Percentiles rank a stretch among this genome's conserved stretches.
Evolutionary conservation across 2,113 vertebrate species (phyloP).

Genomic region (Tichodroma muraria): DNA sequence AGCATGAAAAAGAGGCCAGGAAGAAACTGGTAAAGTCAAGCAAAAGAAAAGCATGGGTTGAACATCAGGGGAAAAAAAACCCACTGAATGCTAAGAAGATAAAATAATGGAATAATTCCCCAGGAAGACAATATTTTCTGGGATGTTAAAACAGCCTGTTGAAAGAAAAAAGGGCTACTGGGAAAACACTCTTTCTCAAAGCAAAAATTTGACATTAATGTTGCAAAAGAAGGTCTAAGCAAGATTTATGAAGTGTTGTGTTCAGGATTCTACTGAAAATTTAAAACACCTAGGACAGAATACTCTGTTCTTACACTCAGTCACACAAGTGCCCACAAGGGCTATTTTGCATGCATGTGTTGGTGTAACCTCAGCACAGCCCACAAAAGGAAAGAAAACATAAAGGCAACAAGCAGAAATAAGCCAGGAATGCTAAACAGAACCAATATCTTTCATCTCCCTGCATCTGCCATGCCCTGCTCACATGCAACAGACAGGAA

Average conservation of each 20-base stretch:
- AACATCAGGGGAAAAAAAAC: neutral
- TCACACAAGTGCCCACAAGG: neutral
- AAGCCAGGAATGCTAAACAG: neutral
- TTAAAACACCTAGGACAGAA: neutral
- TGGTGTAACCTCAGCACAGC: neutral
- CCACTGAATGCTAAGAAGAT: neutral
- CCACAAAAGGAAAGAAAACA: neutral
- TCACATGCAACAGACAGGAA: neutral
- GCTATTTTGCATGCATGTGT: neutral
- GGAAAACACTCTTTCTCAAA: neutral
- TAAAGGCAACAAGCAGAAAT: neutral
- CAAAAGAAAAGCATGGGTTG: neutral
- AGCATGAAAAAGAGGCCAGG: neutral
- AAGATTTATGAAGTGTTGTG: neutral
- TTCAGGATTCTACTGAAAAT: neutral
- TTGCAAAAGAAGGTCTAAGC: neutral
- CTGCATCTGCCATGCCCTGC: neutral
- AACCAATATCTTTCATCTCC: neutral
- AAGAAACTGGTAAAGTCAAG: neutral
- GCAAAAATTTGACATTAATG: neutral
- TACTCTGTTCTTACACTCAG: neutral
- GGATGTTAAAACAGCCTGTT: neutral
- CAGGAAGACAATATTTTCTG: neutral
- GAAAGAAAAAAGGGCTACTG: neutral
- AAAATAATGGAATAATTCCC: conserved; percentile 4